A percentile compares a stretch with the other conserved stretches of the same genome.
phyloP scores from a whole-genome alignment of 2,888 invertebrate genomes.

The Frankliniella fusca region DNA sequence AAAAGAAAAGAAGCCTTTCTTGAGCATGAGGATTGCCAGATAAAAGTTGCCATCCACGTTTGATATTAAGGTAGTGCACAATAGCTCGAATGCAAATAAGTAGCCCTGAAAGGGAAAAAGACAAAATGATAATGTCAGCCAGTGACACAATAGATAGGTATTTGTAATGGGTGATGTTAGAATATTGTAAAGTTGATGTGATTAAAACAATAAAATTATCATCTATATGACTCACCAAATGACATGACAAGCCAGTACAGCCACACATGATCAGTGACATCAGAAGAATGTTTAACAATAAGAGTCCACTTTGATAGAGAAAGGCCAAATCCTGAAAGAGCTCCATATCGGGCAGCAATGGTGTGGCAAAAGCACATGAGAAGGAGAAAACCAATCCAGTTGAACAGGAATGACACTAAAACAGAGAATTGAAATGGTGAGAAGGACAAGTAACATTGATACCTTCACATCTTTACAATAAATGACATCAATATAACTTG shows the following conservation, averaged over 20 bases:
- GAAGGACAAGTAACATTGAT: slow-evolving; percentile 23
- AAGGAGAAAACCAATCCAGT: slow-evolving; percentile 91
- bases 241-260: slow-evolving; percentile 91
- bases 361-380: slow-evolving; percentile 93
- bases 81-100: slow-evolving; percentile 83
- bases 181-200: not conserved
- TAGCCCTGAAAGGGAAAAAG: slow-evolving; percentile 56
- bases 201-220: not conserved
- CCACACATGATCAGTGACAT: slow-evolving; percentile 85
- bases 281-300: slow-evolving; percentile 87
- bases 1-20: slow-evolving; percentile 81
- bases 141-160: not conserved
- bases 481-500: slow-evolving; percentile 47
- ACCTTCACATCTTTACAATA: slow-evolving; percentile 3
- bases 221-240: slow-evolving; percentile 60
- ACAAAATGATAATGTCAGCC: not conserved
- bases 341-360: slow-evolving; percentile 88
- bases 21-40: slow-evolving; percentile 70
- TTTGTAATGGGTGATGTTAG: no score
- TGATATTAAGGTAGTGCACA: slow-evolving; percentile 83
- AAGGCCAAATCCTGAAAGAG: slow-evolving; percentile 85
- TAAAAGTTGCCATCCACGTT: slow-evolving; percentile 80
- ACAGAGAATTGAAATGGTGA: slow-evolving; percentile 35
- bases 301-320: slow-evolving; percentile 93
- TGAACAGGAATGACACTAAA: slow-evolving; percentile 89